Evolutionary conservation across 2,797 vertebrate genomes (phyloP), one percentile per base, ranked within the genome.

Genomic region (Acipenser transmontanus): DNA sequence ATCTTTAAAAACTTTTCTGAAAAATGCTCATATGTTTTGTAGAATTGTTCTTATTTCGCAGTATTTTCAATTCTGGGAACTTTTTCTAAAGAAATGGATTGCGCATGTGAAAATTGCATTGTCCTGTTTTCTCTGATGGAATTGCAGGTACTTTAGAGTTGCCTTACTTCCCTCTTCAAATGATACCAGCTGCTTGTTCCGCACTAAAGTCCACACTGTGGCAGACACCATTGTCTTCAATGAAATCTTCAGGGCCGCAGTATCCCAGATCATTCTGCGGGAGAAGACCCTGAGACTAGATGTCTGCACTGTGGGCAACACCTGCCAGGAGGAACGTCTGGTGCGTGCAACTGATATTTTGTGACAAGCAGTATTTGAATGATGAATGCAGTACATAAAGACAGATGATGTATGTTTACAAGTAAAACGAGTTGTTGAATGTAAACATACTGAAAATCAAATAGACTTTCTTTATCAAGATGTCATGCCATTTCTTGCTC

Each of bases 261-360:
- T 89, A 70, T 78, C 87, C 69, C 88, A 84, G 63, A 49, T 65
- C 1, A 56, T 69, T 0, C 71, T 93, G 68, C 84, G 82, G 0
- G 85, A 88, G 76, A 93, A 91, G 85, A 92, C 83, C 0, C 78
- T 93, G 72, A 77, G 88, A 70, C 73, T 89, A 2, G 89, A 93
- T 20, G 80, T 91, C 49, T 93, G 91, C 76, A 74, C 73, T 0
- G 84, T 84, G 66, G 75, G 82, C 47, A 80, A 68, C 51, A 80
- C 73, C 50, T 76, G 1, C n/a, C 70, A 51, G 51, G 91, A 93
- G 70, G 87, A 91, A 69, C 85, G 87, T 69, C 81, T 92, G 88
- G 91, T 93, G 84, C 76, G 85, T 9, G 8, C 20, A 8, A 8
- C 10, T 51, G 20, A 20, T 49, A 63, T 63, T 47, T 12, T 47